phyloP scores from a whole-genome alignment of 2,888 invertebrate species.

The Zhuqinia jingwanae region DNA sequence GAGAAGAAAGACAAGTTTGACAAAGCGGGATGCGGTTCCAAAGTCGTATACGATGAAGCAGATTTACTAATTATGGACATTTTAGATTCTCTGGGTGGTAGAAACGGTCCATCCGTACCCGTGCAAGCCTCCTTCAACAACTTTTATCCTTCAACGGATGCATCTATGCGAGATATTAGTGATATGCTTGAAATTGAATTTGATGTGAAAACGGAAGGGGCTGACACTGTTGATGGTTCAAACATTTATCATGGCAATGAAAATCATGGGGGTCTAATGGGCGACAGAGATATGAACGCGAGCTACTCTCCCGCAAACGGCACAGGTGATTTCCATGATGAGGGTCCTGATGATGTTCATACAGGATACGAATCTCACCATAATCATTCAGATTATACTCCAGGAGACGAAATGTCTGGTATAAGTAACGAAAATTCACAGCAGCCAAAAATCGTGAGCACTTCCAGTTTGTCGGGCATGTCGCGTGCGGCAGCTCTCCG shows the following conservation, averaged over 20 bases:
- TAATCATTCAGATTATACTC: not conserved
- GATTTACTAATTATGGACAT: conserved; percentile 58
- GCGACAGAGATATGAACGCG: not conserved
- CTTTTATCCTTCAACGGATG: not conserved
- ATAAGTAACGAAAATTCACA: conserved; percentile 1
- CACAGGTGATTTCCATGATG: not conserved
- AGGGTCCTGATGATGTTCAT: conserved; percentile 30
- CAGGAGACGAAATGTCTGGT: not conserved
- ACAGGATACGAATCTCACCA: conserved; percentile 23
- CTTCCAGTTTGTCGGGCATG: conserved; percentile 39
- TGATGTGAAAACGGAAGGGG: conserved; percentile 32
- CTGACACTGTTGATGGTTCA: conserved; percentile 19
- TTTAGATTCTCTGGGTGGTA: conserved; percentile 36
- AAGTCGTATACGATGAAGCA: conserved; percentile 58
- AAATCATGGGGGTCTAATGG: not conserved
- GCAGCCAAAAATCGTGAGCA: conserved; percentile 53
- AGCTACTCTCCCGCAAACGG: not conserved
- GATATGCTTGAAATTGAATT: conserved; percentile 56
- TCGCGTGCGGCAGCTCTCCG: conserved; percentile 39
- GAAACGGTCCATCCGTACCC: conserved; percentile 23
- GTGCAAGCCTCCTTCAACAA: not conserved
- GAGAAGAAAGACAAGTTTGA: conserved; percentile 58
- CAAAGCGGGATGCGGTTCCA: conserved; percentile 19
- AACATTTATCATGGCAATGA: not conserved
- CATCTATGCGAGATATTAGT: conserved; percentile 36